Evolutionary conservation across 2,797 vertebrate species (phyloP), one percentile per base, ranked within the genome.

Genomic region (Parambassis ranga): DNA sequence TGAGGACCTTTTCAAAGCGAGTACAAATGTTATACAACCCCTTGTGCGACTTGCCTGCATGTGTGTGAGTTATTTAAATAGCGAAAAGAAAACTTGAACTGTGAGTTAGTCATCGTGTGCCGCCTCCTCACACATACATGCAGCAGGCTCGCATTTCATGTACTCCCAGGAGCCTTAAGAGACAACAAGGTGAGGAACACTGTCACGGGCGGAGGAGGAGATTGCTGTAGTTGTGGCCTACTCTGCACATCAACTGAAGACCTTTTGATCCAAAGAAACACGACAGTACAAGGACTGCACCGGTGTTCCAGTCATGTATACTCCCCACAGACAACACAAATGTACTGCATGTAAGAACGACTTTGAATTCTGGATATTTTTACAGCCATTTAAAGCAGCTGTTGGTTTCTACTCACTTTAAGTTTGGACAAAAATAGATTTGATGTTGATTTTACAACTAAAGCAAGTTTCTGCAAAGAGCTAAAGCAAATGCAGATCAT

Each of bases 1-100:
- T 28, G 43, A 56, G 32, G n/a, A 44, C 30, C 10, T 50, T n/a
- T 65, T 62, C 35, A 55, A 36, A 57, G 14, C 16, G 6, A 7
- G 3, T 5, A 6, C 35, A 39, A n/a, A 10, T 53, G 26, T 37
- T 5, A 15, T 53, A 57, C 11, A 11, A 18, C 24, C n/a, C n/a
- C n/a, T n/a, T 3, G 18, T 43, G 18, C 33, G 19, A 11, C n/a
- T 9, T 3, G 6, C 19, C 16, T 38, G 43, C 7, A 19, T 13
- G 33, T 30, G 16, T 30, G 22, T 1, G 19, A 10, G 19, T 60
- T 48, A 44, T 59, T 55, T 18, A 46, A 20, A 19, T 4, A 3
- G 33, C 42, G 36, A 13, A 42, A 16, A 14, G 7, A 39, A n/a
- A 44, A 37, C 44, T 19, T 41, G 22, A 71, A 11, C 44, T n/a